phyloP scores from a whole-genome alignment of 1,140 invertebrate species.

The Arctopsyche grandis region DNA sequence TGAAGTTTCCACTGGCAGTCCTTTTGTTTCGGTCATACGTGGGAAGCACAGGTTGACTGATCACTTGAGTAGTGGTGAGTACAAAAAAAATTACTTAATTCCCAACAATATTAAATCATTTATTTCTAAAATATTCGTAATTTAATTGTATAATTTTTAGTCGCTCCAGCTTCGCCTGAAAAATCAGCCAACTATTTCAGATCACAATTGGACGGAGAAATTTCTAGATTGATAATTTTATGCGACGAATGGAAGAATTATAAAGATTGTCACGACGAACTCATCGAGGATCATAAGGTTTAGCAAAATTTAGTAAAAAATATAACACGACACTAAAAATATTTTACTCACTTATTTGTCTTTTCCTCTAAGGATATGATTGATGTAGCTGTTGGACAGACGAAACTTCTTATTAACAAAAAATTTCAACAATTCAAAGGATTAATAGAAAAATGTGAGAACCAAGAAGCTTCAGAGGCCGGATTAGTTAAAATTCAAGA shows the following conservation, averaged over 20 bases:
- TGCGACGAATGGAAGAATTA: constrained; percentile 65
- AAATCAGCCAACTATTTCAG: constrained; percentile 68
- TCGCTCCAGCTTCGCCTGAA: constrained; percentile 57
- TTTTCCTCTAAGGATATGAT: constrained; percentile 66
- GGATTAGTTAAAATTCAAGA: constrained; percentile 70
- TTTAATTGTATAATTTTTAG: background rate
- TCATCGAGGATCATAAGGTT: constrained; percentile 51
- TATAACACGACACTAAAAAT: too few species aligned
- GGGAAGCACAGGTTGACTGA: constrained; percentile 64
- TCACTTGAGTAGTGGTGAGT: constrained; percentile 26
- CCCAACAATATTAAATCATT: background rate
- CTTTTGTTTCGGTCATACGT: constrained; percentile 58
- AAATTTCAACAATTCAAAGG: constrained; percentile 75
- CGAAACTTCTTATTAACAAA: constrained; percentile 72
- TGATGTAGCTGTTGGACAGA: constrained; percentile 74
- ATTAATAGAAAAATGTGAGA: constrained; percentile 73
- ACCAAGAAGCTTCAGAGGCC: constrained; percentile 57
- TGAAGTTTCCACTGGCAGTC: constrained; percentile 52
- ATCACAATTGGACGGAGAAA: constrained; percentile 64
- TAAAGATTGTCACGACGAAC: constrained; percentile 54
- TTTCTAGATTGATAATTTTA: constrained; percentile 59
- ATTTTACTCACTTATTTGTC: too few species aligned
- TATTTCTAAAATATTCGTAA: constrained; percentile 56
- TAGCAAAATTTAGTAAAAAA: background rate
- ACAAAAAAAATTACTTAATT: background rate